These are phyloP conservation scores for Lasiommata megera DNA, from an alignment of 2,888 invertebrate genomes.

Conservation along the genomic window DNA sequence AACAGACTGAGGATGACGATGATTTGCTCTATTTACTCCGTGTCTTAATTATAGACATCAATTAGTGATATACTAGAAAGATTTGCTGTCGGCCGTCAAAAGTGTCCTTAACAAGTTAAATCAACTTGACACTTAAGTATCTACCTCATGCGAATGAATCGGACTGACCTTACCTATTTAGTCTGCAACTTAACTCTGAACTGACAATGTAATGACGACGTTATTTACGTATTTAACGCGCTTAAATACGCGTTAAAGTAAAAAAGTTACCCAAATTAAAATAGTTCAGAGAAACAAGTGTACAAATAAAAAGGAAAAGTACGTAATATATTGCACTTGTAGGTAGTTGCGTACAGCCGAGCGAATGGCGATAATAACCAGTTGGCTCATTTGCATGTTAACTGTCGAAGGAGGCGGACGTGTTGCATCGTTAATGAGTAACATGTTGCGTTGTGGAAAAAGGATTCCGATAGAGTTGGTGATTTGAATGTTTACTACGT, in stretches of 20 bases:
- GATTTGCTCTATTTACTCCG: too few species aligned
- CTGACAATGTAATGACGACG: not conserved
- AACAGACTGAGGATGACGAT: too few species aligned
- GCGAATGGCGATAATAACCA: constrained; percentile 13
- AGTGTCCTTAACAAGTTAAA: too few species aligned
- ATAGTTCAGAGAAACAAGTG: not conserved
- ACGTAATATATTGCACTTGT: constrained; percentile 10
- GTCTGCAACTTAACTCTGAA: not conserved
- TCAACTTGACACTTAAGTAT: too few species aligned
- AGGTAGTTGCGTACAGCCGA: constrained; percentile 18
- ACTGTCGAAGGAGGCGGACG: constrained; percentile 30
- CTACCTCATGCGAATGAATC: not conserved
- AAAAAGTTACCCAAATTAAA: not conserved
- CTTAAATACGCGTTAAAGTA: not conserved
- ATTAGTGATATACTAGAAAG: too few species aligned
- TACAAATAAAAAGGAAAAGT: not conserved
- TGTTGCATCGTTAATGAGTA: constrained; percentile 23
- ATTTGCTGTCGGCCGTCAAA: too few species aligned
- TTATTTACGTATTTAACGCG: not conserved
- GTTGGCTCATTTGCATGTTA: constrained; percentile 39
- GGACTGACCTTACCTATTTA: not conserved
- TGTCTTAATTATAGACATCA: too few species aligned
- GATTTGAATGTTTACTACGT: constrained; percentile 14
- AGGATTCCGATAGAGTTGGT: constrained; percentile 11
- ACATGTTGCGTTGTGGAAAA: constrained; percentile 18